phyloP scores from a whole-genome alignment of 2,113 vertebrate species.

The Gambusia affinis region DNA sequence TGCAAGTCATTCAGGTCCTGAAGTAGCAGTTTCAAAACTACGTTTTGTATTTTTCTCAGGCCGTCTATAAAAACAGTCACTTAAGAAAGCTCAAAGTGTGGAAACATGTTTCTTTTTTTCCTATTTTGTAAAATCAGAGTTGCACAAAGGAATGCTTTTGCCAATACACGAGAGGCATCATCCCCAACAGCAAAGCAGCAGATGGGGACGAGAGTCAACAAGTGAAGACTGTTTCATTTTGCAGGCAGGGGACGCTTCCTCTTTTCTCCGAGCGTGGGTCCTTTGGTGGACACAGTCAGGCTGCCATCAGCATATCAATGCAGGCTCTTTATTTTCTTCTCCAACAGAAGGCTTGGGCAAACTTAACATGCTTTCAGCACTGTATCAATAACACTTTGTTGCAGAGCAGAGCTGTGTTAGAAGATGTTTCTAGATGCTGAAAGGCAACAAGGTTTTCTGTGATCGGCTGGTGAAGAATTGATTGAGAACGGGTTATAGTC shows the following conservation, averaged over 20 bases:
- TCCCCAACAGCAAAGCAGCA: constrained; percentile 6
- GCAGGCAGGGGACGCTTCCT: constrained; percentile 66
- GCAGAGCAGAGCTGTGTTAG: constrained; percentile 5
- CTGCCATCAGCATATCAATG: constrained; percentile 72
- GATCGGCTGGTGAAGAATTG: not conserved
- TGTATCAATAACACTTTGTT: constrained; percentile 63
- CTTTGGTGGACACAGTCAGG: constrained; percentile 49
- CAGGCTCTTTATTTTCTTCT: not conserved
- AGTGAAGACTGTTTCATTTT: constrained; percentile 50
- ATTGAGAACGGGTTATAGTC: not conserved
- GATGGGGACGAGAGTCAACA: constrained; percentile 24
- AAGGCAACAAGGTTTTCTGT: constrained; percentile 8
- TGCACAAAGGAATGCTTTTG: not conserved
- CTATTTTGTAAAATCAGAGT: constrained; percentile 16
- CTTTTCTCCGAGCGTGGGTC: constrained; percentile 21
- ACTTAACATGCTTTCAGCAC: constrained; percentile 56
- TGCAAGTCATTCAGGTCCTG: no score
- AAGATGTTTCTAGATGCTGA: constrained; percentile 26
- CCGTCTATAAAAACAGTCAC: not conserved
- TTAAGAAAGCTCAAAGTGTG: no score
- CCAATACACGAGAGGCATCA: not conserved
- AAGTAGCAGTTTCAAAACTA: not conserved
- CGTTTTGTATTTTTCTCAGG: not conserved
- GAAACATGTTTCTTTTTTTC: constrained; percentile 1
- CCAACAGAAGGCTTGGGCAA: constrained; percentile 24